Evolutionary conservation across 2,113 vertebrate species (phyloP), one percentile per base, ranked within the genome.

Genomic region (Tachycineta bicolor): DNA sequence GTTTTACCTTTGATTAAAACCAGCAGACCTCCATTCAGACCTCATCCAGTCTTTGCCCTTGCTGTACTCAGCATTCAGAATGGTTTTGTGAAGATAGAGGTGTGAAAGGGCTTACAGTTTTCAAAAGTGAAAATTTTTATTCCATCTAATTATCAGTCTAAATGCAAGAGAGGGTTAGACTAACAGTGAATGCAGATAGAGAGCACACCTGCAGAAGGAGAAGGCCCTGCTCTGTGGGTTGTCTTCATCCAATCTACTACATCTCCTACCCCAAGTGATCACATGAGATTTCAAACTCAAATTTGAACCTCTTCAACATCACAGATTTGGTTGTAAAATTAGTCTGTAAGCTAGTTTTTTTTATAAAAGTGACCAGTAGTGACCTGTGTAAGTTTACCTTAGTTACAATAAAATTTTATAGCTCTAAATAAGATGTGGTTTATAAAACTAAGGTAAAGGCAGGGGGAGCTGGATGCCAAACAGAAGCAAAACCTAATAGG

Each of bases 131-230:
- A 64, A 41, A 8, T 49, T 83, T 90, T 68, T 49, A 12, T 71
- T 87, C 86, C 18, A 49, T 2, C 7, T 64, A 49, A 70, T 73
- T 79, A 13, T 3, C 9, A 79, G 23, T 29, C 24, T 15, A 80
- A 60, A 53, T 46, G 3, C 0, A 1, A 19, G 2, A 17, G 5
- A 7, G 3, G 5, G 2, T n/a, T 74, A 58, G 19, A 47, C 8
- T 33, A 24, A 26, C 14, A 70, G 34, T 49, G 31, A 41, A 62
- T 13, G 26, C 8, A 56, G 39, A 47, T 11, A 58, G 2, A 33
- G 10, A 69, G 8, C 21, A 81, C 1, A 3, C 28, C 59, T 83
- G 28, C 31, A 79, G 29, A 50, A 89, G 76, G 21, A 13, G 47
- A 59, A 81, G 39, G 11, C 5, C 3, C 50, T 85, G 20, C 29